Base-by-base conservation (phyloP, 2,797 vertebrate genomes). In the Melanogrammus aeglefinus region DNA sequence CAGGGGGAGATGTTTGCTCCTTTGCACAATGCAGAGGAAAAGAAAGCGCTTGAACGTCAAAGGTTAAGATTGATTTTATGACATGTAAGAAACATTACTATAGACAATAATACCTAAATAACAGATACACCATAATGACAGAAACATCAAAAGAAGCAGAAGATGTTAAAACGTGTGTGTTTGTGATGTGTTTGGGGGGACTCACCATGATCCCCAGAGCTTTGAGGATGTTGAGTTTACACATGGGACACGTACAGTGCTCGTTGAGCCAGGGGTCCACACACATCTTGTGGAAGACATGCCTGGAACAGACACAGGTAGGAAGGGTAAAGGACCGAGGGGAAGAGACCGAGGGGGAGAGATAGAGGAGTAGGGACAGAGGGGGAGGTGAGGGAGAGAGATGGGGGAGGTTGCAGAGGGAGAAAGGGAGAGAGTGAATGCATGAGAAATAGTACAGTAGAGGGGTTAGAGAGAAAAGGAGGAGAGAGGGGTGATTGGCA, bases 261-360 rank as follows among this genome's bases (percentile, higher is more conserved):
- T 99, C 97, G 77, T 96, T 97, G 75, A 99, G 94, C 97, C 98
- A 99, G 0, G 98, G 98, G 85, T 99, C 98, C 89, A 99, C 98
- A 76, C 97, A 99, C 84, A 95, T 91, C 91, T 99, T 99, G 93
- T 99, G 98, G 90, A 99, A 99, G 90, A 99, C 96, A 31, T 99
- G 97, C 93, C 97, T 99, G 79, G 75, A 76, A 8, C 24, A 69
- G 24, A 69, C 9, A 85, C 31, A 86, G 70, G 13, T 6, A 80
- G 39, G 70, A 33, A 78, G 9, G 51, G 0, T 72, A 35, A 47
- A 18, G 27, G 27, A 77, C 12, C 66, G 27, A 41, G 73, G 57
- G 73, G 72, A 16, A 27, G 75, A 31, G 10, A 1, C 18, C 13
- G 24, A 27, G 63, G 10, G 63, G 10, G 63, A 13, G 63, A n/a